Base-by-base conservation (phyloP, 2,797 vertebrate genomes). In the Arnoldichthys spilopterus region DNA sequence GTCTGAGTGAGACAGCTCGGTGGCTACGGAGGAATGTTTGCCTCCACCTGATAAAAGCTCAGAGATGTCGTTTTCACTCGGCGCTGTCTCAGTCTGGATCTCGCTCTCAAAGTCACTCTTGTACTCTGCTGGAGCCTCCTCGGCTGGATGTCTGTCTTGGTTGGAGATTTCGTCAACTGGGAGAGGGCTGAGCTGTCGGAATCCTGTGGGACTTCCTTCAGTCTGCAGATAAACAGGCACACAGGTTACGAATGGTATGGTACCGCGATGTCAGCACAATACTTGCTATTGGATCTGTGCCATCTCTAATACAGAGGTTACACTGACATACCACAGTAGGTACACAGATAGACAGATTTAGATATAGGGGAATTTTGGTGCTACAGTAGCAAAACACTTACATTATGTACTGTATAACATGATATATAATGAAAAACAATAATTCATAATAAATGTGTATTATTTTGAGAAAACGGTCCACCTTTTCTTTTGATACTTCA, bases 101-200 rank as follows among this genome's bases (percentile, higher is more conserved):
- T 82, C 89, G 2, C 88, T 90, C 68, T 94, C 93, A 81, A 88
- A 85, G 61, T 91, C 90, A 47, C 83, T 90, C 71, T 88, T 82
- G 1, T 93, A 91, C 71, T 82, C 64, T 1, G 20, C 30, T 16
- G 69, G 30, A 0, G 56, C 28, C 4, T 85, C 84, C 49, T 66
- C 30, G 3, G 67, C 6, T 26, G 49, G 3, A 13, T 15, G 3
- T 18, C 58, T 13, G 51, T 54, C 68, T 13, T 40, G 1, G 5
- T 15, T 26, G 12, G 47, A 24, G 26, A 64, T 43, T 56, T 61
- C 30, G 3, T 63, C 34, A 6, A 49, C 58, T 66, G 73, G 24
- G 20, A 59, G 45, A 9, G 24, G 8, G 32, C 30, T 26, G 12
- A 26, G 40, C n/a, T 66, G 8, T 4, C 8, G 18, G 22, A 24